A percentile compares a stretch with the other conserved stretches of the same genome.
These are phyloP conservation scores for Uria aalge DNA, from an alignment of 2,113 vertebrate species.

Conservation along the genomic window DNA sequence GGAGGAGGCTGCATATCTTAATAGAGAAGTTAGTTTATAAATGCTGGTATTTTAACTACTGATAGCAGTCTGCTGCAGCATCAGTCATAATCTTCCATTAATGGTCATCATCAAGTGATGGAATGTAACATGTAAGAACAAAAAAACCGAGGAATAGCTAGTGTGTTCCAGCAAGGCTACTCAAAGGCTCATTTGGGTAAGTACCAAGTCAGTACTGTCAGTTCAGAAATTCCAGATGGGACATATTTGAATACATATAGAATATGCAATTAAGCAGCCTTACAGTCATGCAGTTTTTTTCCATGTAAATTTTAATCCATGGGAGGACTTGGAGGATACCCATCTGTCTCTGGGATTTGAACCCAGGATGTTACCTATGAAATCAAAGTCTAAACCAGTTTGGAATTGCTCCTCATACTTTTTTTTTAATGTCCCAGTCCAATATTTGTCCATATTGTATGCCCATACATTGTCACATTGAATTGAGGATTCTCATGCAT, in stretches of 20 bases:
- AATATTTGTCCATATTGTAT: background rate
- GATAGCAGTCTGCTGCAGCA: background rate
- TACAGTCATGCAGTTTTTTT: background rate
- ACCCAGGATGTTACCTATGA: background rate
- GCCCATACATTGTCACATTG: background rate
- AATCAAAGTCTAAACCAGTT: background rate
- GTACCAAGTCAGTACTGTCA: background rate
- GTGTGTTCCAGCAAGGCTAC: background rate
- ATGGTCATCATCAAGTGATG: background rate
- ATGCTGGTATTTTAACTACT: background rate
- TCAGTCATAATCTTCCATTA: background rate
- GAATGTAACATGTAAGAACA: background rate
- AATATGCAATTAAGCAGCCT: background rate
- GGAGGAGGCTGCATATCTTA: background rate
- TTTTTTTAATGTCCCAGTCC: background rate
- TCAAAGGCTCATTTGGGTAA: background rate
- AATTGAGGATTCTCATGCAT: background rate
- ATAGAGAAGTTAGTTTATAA: background rate
- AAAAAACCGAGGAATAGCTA: background rate
- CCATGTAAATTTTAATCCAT: background rate
- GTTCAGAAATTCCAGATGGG: background rate
- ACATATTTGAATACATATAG: background rate
- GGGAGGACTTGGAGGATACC: background rate
- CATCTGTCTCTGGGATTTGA: background rate
- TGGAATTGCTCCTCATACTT: background rate